phyloP scores from a whole-genome alignment of 2,113 vertebrate genomes.

The Hemibagrus wyckioides region DNA sequence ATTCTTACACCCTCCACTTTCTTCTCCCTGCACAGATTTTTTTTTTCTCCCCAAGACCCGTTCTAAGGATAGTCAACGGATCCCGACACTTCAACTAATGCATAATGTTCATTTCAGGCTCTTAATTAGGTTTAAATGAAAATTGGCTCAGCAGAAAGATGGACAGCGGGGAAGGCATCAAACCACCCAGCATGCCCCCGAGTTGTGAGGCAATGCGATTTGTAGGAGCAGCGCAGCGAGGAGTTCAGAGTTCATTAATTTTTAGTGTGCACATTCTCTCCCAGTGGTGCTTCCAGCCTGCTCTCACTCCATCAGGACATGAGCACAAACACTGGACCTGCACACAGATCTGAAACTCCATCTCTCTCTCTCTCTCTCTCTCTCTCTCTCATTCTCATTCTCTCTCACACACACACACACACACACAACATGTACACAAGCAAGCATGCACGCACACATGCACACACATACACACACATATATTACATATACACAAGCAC shows the following conservation, averaged over 20 bases:
- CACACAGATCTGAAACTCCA: conserved; percentile 10
- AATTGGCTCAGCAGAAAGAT: conserved; percentile 91
- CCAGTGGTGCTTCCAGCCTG: conserved; percentile 83
- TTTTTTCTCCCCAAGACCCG: conserved; percentile 68
- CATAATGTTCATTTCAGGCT: conserved; percentile 93
- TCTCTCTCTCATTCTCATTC: neutral
- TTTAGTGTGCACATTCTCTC: conserved; percentile 89
- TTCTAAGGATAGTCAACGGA: conserved; percentile 88
- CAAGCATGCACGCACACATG: neutral
- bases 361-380: neutral
- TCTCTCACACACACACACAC: neutral
- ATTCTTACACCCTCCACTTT: conserved; percentile 70
- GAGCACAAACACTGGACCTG: conserved; percentile 74
- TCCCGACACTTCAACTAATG: conserved; percentile 88
- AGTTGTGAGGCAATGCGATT: conserved; percentile 90
- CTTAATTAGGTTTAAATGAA: conserved; percentile 96
- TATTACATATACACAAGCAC: neutral
- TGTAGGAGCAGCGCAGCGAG: conserved; percentile 78
- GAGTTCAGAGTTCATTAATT: conserved; percentile 93
- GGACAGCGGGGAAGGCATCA: conserved; percentile 87
- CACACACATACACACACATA: neutral
- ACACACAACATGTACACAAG: neutral
- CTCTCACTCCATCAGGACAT: conserved; percentile 84
- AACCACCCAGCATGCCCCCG: conserved; percentile 87
- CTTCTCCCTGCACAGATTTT: neutral